A percentile compares a stretch with the other conserved stretches of the same genome.
Conservation (phyloP, 1,140 invertebrate genomes). For the Conopomorpha cramerella region DNA sequence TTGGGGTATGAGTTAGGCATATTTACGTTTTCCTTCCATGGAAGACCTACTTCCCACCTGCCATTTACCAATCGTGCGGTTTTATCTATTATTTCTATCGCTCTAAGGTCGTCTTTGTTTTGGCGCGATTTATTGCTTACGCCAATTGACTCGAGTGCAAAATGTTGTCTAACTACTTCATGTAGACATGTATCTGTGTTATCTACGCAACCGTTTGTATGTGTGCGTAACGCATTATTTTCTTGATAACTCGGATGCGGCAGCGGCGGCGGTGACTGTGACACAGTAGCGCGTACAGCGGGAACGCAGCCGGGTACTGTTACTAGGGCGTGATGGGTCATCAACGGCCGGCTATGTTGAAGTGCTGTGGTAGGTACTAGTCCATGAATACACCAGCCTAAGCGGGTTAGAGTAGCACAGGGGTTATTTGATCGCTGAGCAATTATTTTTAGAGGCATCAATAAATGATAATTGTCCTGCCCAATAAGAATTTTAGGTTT, state of each 20-base stretch:
- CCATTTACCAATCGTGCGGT: neutral
- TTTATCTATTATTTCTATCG: neutral
- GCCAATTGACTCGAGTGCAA: conserved; percentile 1
- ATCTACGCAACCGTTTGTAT: neutral
- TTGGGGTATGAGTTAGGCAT: neutral
- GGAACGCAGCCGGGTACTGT: no score
- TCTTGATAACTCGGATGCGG: neutral
- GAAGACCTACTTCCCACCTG: conserved; percentile 8
- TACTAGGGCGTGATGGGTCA: neutral
- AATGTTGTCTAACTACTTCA: neutral
- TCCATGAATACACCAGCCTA: neutral
- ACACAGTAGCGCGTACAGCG: no score
- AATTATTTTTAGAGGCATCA: neutral
- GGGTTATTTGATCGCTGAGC: neutral
- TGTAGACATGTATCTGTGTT: neutral
- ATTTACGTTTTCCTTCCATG: conserved; percentile 5
- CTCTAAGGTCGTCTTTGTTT: neutral
- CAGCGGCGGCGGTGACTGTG: neutral
- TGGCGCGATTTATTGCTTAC: neutral
- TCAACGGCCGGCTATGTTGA: neutral
- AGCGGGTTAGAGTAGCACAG: neutral
- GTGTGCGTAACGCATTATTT: neutral
- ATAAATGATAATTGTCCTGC: neutral
- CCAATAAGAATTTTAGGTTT: neutral
- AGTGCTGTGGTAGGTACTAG: neutral